Percentiles rank a stretch among this genome's conserved stretches.
Conservation (phyloP, 2,888 invertebrate genomes). For the Ganaspis brasiliensis region DNA sequence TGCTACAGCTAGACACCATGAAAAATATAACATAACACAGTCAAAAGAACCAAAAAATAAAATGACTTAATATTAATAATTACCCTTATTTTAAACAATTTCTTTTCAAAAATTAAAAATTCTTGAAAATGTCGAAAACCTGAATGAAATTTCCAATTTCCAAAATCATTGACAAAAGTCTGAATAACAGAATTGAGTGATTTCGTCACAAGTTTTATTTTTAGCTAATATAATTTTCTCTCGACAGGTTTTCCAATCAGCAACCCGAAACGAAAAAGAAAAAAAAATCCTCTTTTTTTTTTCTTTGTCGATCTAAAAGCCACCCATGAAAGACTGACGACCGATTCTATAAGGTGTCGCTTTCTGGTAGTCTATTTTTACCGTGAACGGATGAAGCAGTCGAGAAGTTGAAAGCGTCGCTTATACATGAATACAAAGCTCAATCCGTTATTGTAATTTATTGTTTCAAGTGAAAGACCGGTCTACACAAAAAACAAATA, state of each 20-base stretch:
- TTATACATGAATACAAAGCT: conserved; percentile 36
- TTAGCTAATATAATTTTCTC: too few relatives aligned
- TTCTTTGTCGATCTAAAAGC: conserved; percentile 24
- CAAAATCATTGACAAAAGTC: too few relatives aligned
- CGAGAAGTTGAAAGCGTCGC: conserved; percentile 38
- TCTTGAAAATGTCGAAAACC: too few relatives aligned
- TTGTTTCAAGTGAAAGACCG: conserved; percentile 17
- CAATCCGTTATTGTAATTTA: conserved; percentile 18
- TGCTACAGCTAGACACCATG: too few relatives aligned
- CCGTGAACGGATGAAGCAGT: conserved; percentile 38
- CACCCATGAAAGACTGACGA: conserved; percentile 37
- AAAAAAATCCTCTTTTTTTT: background rate
- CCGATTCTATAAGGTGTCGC: conserved; percentile 46
- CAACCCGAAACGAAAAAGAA: background rate
- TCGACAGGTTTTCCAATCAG: background rate
- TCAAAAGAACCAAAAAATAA: too few relatives aligned
- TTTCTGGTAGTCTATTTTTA: conserved; percentile 46
- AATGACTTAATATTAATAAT: too few relatives aligned
- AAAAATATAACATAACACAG: too few relatives aligned
- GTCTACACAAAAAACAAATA: background rate
- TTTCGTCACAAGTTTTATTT: too few relatives aligned
- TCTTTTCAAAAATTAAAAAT: too few relatives aligned
- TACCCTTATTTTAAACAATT: too few relatives aligned
- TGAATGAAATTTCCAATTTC: too few relatives aligned
- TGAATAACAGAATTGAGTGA: too few relatives aligned